phyloP scores from a whole-genome alignment of 2,888 invertebrate genomes.

The Aspidiotus rigidus region DNA sequence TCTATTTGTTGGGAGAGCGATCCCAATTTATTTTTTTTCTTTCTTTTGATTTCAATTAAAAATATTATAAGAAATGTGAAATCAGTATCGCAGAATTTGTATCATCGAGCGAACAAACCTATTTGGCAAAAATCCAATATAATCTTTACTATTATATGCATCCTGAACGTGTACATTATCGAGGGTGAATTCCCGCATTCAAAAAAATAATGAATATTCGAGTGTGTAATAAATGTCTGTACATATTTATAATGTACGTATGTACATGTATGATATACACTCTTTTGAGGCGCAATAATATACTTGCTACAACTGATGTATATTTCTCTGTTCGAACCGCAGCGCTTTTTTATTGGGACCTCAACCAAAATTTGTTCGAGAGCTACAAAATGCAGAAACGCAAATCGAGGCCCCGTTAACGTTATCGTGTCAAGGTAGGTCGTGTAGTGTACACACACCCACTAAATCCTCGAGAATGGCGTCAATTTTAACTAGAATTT shows the following conservation, averaged over 20 bases:
- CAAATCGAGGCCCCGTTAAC: constrained; percentile 67
- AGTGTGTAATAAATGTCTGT: not conserved
- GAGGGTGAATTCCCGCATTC: too few relatives aligned
- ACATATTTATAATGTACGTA: not conserved
- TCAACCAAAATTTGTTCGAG: constrained; percentile 68
- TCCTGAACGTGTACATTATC: too few relatives aligned
- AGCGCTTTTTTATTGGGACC: constrained; percentile 54
- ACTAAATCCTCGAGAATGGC: not conserved
- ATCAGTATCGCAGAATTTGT: too few relatives aligned
- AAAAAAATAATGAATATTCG: too few relatives aligned
- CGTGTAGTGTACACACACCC: not conserved
- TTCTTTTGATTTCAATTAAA: too few relatives aligned
- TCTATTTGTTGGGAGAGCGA: not conserved
- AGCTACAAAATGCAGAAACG: constrained; percentile 62
- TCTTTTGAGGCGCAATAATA: too few relatives aligned
- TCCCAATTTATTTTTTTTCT: not conserved
- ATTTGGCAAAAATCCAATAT: too few relatives aligned
- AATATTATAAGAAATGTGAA: too few relatives aligned
- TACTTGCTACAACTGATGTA: not conserved
- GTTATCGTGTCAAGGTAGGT: constrained; percentile 61
- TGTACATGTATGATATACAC: not conserved
- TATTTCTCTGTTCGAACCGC: constrained; percentile 34
- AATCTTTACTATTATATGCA: too few relatives aligned
- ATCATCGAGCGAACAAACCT: too few relatives aligned
- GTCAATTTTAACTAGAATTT: not conserved